These are phyloP conservation scores for Lagopus leucura DNA, from an alignment of 2,113 vertebrate genomes.

Conservation along the genomic window DNA sequence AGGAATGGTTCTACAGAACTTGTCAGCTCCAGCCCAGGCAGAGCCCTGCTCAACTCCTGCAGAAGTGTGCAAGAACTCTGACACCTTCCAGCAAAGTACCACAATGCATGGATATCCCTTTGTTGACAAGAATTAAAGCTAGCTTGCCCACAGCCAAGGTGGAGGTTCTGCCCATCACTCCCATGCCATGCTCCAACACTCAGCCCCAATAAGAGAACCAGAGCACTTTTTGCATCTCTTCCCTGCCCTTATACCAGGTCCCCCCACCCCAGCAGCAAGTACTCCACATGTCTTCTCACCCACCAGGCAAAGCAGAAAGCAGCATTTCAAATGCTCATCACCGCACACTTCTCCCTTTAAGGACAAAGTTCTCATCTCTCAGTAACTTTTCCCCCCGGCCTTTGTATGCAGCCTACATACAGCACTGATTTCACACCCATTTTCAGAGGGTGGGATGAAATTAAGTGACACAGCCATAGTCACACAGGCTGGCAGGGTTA, in stretches of 20 bases:
- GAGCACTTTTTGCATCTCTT: not conserved
- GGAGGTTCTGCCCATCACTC: not conserved
- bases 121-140: not conserved
- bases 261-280: not conserved
- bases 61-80: not conserved
- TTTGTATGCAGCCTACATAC: not conserved
- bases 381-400: conserved; percentile 1
- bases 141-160: not conserved
- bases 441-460: conserved; percentile 43
- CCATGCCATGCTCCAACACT: not conserved
- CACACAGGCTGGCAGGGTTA: not conserved
- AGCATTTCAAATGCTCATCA: not conserved
- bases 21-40: not conserved
- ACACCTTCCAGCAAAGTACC: not conserved
- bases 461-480: conserved; percentile 22
- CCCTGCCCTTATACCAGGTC: no score
- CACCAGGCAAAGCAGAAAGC: not conserved
- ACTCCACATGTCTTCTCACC: fast-evolving
- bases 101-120: no score
- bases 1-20: not conserved
- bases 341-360: not conserved
- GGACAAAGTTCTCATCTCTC: not conserved
- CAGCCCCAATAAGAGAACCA: not conserved
- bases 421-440: conserved; percentile 47
- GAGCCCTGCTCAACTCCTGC: not conserved